Conservation (phyloP, 2,797 vertebrate genomes). For the Eutrigla gurnardus region DNA sequence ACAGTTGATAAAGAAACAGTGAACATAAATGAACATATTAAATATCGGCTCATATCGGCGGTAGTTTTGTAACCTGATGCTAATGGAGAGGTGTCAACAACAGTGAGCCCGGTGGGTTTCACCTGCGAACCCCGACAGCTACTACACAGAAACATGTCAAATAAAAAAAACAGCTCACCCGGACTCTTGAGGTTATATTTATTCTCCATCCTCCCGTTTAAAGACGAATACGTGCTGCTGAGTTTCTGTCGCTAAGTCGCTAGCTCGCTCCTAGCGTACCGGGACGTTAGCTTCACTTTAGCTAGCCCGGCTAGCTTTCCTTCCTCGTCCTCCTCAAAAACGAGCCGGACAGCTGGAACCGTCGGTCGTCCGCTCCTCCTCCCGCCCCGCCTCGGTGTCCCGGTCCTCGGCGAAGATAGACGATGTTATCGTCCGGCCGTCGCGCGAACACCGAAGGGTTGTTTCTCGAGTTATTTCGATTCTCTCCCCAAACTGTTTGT, state of each 20-base stretch:
- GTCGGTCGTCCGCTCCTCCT: not conserved
- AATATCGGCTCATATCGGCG: not conserved
- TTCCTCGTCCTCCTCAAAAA: not conserved
- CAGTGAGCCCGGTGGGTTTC: not conserved
- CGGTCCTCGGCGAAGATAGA: not conserved
- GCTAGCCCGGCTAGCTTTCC: conserved; percentile 38
- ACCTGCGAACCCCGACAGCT: not conserved
- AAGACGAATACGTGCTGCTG: not conserved
- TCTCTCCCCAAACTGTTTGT: conserved; percentile 35
- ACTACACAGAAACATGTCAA: not conserved
- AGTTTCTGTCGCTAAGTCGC: conserved; percentile 21
- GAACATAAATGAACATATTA: not conserved
- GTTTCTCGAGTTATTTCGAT: conserved; percentile 42
- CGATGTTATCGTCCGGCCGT: not conserved
- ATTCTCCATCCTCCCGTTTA: conserved; percentile 75
- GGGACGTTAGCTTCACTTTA: conserved; percentile 8
- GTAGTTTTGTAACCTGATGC: too few species aligned
- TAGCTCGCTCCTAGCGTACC: conserved; percentile 28
- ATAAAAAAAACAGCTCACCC: conserved; percentile 65
- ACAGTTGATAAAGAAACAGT: not conserved
- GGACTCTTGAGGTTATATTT: conserved; percentile 87
- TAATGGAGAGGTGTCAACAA: not conserved
- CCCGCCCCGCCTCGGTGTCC: not conserved
- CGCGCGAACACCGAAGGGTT: not conserved
- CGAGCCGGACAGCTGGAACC: not conserved